phyloP scores from a whole-genome alignment of 2,888 invertebrate species.

The Penaeus monodon region DNA sequence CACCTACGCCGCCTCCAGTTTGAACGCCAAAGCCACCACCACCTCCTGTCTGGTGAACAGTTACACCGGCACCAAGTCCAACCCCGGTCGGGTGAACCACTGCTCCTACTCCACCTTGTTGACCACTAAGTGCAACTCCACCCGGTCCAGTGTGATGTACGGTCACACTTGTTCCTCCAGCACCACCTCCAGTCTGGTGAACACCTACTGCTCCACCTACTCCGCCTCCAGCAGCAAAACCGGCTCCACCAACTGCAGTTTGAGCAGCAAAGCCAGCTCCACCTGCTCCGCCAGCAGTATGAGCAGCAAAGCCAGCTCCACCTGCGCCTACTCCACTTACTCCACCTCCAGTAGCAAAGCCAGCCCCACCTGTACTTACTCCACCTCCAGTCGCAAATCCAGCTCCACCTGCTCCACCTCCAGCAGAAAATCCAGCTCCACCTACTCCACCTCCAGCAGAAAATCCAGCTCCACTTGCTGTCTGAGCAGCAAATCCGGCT shows the following conservation, averaged over 20 bases:
- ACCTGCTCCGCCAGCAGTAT: background rate
- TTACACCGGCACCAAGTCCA: too few species aligned
- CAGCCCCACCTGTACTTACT: background rate
- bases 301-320: background rate
- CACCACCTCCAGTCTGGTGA: too few species aligned
- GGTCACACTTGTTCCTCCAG: too few species aligned
- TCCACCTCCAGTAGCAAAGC: background rate
- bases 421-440: background rate
- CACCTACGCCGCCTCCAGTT: too few species aligned
- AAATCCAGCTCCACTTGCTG: background rate
- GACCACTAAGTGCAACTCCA: too few species aligned
- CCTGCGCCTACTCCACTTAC: background rate
- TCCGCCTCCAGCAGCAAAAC: background rate
- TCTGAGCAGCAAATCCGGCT: background rate
- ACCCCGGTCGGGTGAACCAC: background rate
- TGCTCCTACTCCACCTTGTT: too few species aligned
- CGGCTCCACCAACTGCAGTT: background rate
- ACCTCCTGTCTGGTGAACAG: background rate
- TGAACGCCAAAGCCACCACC: background rate
- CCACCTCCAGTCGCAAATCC: background rate
- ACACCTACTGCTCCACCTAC: background rate
- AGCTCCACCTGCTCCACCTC: background rate
- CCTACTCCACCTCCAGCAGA: background rate
- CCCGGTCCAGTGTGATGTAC: too few species aligned
- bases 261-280: background rate